phyloP scores from a whole-genome alignment of 1,140 invertebrate species.

The Ceratosolen fusciceps region DNA sequence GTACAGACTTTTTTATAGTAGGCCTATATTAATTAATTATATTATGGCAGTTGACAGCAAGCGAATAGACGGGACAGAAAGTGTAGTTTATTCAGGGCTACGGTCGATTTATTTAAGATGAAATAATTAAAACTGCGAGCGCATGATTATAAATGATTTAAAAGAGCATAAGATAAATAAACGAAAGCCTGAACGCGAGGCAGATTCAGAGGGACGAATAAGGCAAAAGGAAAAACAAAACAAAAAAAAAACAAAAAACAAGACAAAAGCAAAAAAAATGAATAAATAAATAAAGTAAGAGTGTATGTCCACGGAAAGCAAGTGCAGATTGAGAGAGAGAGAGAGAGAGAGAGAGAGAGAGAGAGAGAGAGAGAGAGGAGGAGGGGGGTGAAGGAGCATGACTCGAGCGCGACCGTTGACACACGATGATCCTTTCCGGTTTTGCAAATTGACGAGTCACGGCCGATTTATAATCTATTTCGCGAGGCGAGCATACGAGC shows the following conservation, averaged over 20 bases:
- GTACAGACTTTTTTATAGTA: slow-evolving; percentile 67
- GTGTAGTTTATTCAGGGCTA: slow-evolving; percentile 54
- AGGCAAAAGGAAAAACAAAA: too few relatives aligned
- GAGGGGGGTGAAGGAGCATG: slow-evolving; percentile 16
- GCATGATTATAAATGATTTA: slow-evolving; percentile 37
- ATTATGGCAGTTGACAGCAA: slow-evolving; percentile 60
- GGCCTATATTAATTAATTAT: slow-evolving; percentile 68
- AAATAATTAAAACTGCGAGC: slow-evolving; percentile 45
- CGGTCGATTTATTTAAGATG: slow-evolving; percentile 60
- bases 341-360: slow-evolving; percentile 29
- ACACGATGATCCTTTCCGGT: slow-evolving; percentile 49
- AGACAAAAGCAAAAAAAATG: too few relatives aligned
- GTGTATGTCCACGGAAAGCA: too few relatives aligned
- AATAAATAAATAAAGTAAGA: too few relatives aligned
- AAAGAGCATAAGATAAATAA: slow-evolving; percentile 49
- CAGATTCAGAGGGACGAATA: neutral
- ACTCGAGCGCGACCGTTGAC: slow-evolving; percentile 42
- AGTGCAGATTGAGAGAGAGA: too few relatives aligned
- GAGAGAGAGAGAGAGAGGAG: slow-evolving; percentile 16
- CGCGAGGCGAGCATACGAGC: slow-evolving; percentile 52
- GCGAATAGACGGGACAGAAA: slow-evolving; percentile 43
- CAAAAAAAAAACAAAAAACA: neutral
- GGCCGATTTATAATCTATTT: slow-evolving; percentile 52
- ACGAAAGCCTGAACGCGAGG: slow-evolving; percentile 31
- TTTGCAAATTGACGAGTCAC: slow-evolving; percentile 47